Conservation (phyloP, 1,140 invertebrate species). For the Trachymyrmex septentrionalis region DNA sequence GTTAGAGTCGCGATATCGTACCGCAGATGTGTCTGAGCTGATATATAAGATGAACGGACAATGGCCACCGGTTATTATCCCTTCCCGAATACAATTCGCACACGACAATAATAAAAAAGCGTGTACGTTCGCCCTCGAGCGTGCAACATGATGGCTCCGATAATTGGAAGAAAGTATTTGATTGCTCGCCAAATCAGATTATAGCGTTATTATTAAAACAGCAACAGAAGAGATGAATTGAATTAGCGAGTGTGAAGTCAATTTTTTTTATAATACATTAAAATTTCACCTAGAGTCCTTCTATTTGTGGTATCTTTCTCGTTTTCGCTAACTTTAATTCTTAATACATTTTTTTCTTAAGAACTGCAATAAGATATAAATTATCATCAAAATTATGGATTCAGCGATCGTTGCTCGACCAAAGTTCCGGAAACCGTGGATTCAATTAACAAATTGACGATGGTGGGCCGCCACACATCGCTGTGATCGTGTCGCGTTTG, state of each 20-base stretch:
- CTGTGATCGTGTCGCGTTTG: conserved; percentile 8
- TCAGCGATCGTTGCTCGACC: neutral
- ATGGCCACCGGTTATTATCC: conserved; percentile 63
- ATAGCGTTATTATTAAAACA: conserved; percentile 12
- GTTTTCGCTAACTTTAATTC: neutral
- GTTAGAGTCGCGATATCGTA: conserved; percentile 37
- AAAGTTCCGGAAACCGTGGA: conserved; percentile 17
- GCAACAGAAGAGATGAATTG: neutral
- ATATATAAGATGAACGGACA: conserved; percentile 46
- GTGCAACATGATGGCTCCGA: conserved; percentile 52
- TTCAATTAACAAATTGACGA: conserved; percentile 48
- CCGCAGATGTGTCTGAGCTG: neutral
- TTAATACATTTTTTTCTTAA: neutral
- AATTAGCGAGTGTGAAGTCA: neutral
- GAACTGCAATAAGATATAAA: neutral
- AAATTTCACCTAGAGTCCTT: neutral
- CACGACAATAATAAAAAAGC: conserved; percentile 70
- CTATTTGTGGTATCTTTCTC: neutral
- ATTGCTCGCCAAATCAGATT: conserved; percentile 42
- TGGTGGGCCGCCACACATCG: conserved; percentile 9
- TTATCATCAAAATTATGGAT: conserved; percentile 22
- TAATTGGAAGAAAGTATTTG: conserved; percentile 62
- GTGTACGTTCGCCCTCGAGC: conserved; percentile 49
- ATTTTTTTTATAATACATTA: neutral
- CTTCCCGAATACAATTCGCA: conserved; percentile 49